Conservation (phyloP, 2,113 vertebrate species). For the Arothron firmamentum region DNA sequence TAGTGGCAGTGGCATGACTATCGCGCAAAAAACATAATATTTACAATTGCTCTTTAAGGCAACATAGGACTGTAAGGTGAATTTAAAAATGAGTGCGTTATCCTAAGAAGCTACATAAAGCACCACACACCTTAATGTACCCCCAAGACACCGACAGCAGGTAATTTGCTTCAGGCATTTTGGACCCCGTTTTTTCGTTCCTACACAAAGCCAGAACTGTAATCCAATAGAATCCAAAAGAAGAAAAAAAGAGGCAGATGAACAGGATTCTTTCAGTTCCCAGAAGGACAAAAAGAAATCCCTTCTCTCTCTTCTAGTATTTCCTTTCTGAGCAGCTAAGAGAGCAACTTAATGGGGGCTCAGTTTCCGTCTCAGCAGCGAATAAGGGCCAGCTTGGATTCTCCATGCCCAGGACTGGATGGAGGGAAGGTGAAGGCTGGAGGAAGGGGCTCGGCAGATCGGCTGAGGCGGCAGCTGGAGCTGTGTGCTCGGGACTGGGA, state of each 20-base stretch:
- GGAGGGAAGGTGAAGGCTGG: constrained; percentile 4
- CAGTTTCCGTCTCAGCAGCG: constrained; percentile 39
- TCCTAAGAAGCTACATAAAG: constrained; percentile 50
- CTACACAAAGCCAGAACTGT: constrained; percentile 73
- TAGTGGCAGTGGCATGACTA: background rate
- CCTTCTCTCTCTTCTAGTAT: constrained; percentile 50
- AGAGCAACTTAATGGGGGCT: constrained; percentile 42
- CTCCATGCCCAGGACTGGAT: constrained; percentile 52
- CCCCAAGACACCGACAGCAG: constrained; percentile 81
- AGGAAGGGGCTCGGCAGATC: constrained; percentile 16
- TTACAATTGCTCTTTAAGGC: background rate
- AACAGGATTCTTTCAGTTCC: constrained; percentile 59
- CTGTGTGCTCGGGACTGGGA: constrained; percentile 53
- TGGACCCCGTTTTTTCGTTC: constrained; percentile 73
- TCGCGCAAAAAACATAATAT: background rate
- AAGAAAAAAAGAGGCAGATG: constrained; percentile 52
- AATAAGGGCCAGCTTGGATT: constrained; percentile 41
- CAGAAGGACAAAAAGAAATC: constrained; percentile 42
- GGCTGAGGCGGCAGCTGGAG: constrained; percentile 53
- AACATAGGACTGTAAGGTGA: background rate
- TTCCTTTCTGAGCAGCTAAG: constrained; percentile 49
- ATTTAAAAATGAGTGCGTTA: constrained; percentile 22
- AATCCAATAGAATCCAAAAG: constrained; percentile 48
- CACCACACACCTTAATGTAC: constrained; percentile 80
- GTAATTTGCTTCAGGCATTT: constrained; percentile 83